Evolutionary conservation across 2,888 invertebrate species (phyloP).

Genomic region (Napeogenes sylphis): DNA sequence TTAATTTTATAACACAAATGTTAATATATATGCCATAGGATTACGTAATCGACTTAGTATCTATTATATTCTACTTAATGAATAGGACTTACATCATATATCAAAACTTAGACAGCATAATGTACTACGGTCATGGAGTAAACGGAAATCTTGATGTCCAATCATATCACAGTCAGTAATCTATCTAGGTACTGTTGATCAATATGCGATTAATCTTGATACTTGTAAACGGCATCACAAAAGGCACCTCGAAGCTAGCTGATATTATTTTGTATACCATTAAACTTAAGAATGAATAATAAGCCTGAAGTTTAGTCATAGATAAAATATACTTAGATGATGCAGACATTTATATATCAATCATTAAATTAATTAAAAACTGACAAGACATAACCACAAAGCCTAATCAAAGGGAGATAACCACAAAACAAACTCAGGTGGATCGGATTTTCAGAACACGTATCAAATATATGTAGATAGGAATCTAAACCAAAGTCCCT

Average conservation of each 20-base stretch:
- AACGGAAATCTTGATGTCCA: slow-evolving; percentile 8
- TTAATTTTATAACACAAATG: too few species aligned
- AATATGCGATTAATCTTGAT: slow-evolving; percentile 6
- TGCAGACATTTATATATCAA: background rate
- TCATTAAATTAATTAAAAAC: background rate
- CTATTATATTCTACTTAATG: too few species aligned
- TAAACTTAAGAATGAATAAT: background rate
- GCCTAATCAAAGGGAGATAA: slow-evolving; percentile 19
- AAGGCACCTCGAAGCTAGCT: background rate
- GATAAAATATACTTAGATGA: background rate
- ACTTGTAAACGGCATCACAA: slow-evolving; percentile 1
- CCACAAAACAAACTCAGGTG: slow-evolving; percentile 20
- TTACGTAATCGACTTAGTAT: too few species aligned
- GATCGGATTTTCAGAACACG: slow-evolving; percentile 42
- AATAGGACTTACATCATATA: slow-evolving; percentile 2
- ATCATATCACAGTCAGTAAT: slow-evolving; percentile 5
- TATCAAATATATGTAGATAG: slow-evolving; percentile 56
- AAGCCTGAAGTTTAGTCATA: background rate
- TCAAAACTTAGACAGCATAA: slow-evolving; percentile 2
- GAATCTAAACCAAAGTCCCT: slow-evolving; percentile 56
- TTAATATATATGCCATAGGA: too few species aligned
- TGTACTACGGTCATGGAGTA: slow-evolving; percentile 3
- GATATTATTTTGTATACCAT: background rate
- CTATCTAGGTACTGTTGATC: slow-evolving; percentile 7
- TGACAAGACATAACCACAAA: slow-evolving; percentile 11